Base-by-base conservation (phyloP, 2,888 invertebrate species). In the Encarsia formosa region DNA sequence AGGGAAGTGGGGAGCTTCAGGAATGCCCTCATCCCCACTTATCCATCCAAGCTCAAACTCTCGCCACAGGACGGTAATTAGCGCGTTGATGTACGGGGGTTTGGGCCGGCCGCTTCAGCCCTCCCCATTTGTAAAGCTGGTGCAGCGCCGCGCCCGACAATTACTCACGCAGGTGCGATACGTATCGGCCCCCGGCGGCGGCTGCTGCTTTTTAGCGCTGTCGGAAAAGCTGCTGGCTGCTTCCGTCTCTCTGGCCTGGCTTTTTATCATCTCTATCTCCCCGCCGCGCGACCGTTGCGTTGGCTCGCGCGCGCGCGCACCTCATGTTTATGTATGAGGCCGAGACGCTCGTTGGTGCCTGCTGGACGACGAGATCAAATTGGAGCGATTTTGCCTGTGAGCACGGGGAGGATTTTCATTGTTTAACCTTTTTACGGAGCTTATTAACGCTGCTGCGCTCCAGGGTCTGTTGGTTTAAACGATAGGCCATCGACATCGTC, bases 21-120 rank as follows among this genome's bases (percentile, higher is more conserved):
- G n/a, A n/a, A n/a, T n/a, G n/a, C n/a, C n/a, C n/a, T n/a, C n/a
- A n/a, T n/a, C n/a, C n/a, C n/a, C n/a, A n/a, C n/a, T n/a, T n/a
- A n/a, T n/a, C n/a, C n/a, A n/a, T n/a, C n/a, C n/a, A n/a, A n/a
- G n/a, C n/a, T n/a, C n/a, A n/a, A n/a, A n/a, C n/a, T n/a, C n/a
- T n/a, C n/a, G n/a, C n/a, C n/a, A n/a, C n/a, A n/a, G n/a, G n/a
- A n/a, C n/a, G 66, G 67, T 67, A 69, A 69, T 70, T 70, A 69
- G 67, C 64, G 57, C 59, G 55, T 60, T 69, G 69, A 69, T 68
- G 67, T 66, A 68, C 52, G 52, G 42, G 42, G 37, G 42, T 26
- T 34, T 34, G 34, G 19, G 34, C 26, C 39, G 41, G 31, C 38
- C 44, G 34, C 37, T 37, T 19, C 13, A 16, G 35, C 8, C 11